Evolutionary conservation across 64 coral and sea anemone genomes (phyloP).

Genomic region (Porites lutea): DNA sequence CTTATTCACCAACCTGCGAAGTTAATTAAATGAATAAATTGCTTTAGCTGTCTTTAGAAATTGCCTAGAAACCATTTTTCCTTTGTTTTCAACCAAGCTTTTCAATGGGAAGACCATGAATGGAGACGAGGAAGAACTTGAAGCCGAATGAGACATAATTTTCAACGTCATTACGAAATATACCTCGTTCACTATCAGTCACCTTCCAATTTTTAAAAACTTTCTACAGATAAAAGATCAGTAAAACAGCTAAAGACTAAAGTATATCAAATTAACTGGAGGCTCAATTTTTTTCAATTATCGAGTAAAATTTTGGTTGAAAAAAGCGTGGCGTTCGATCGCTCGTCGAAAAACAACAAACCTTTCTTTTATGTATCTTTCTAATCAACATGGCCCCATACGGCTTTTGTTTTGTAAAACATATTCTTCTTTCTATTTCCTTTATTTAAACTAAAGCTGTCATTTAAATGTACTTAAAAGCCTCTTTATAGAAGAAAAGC

Average conservation of each 20-base stretch:
- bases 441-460: not conserved
- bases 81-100: slow-evolving; percentile 33
- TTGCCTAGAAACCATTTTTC: slow-evolving; percentile 42
- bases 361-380: not conserved
- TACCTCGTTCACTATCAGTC: not conserved
- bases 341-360: slow-evolving; percentile 5
- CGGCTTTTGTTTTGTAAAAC: slow-evolving; percentile 6
- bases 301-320: not conserved
- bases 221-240: not conserved
- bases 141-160: not conserved
- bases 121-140: not conserved
- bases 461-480: slow-evolving; percentile 14
- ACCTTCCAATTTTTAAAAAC: not conserved
- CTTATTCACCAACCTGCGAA: slow-evolving; percentile 50
- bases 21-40: slow-evolving; percentile 47
- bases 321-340: slow-evolving; percentile 2
- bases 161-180: slow-evolving; percentile 55
- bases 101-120: slow-evolving; percentile 20
- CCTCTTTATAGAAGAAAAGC: not conserved
- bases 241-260: not conserved
- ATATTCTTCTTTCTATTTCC: not conserved
- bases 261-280: slow-evolving; percentile 8
- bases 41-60: slow-evolving; percentile 48
- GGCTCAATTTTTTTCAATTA: not conserved
- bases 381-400: slow-evolving; percentile 13